Evolutionary conservation across 2,113 vertebrate species (phyloP).

Genomic region (Gopherus flavomarginatus): DNA sequence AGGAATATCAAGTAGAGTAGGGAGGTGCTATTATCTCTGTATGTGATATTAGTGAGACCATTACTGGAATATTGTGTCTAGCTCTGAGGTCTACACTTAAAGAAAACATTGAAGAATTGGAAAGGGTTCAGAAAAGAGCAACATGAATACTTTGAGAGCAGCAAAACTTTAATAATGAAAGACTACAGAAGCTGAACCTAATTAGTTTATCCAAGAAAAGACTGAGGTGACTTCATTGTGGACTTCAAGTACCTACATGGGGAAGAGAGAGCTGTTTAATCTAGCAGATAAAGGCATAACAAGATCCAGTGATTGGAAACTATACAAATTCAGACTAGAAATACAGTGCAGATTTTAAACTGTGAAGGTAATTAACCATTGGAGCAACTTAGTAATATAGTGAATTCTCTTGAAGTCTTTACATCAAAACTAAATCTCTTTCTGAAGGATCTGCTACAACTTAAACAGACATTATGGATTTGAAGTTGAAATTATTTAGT

Average conservation of each 20-base stretch:
- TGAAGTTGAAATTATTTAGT: background rate
- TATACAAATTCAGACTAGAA: background rate
- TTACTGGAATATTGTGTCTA: background rate
- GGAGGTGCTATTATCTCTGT: background rate
- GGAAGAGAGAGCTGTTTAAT: background rate
- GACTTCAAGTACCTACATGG: background rate
- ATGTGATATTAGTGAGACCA: background rate
- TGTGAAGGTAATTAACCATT: background rate
- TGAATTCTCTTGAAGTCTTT: background rate
- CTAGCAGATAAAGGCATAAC: background rate
- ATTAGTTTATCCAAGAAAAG: background rate
- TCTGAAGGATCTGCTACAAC: background rate
- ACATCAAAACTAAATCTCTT: background rate
- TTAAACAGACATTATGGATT: background rate
- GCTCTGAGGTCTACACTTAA: background rate
- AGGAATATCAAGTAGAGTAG: background rate
- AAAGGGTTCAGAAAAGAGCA: background rate
- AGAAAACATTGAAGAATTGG: background rate
- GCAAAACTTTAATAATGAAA: background rate
- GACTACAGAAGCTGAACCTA: background rate
- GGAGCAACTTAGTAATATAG: background rate
- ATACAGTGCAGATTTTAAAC: background rate
- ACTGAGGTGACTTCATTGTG: background rate
- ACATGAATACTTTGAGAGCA: background rate
- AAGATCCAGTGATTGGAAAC: background rate